phyloP scores from a whole-genome alignment of 2,113 vertebrate species.

The Notothenia rossii region DNA sequence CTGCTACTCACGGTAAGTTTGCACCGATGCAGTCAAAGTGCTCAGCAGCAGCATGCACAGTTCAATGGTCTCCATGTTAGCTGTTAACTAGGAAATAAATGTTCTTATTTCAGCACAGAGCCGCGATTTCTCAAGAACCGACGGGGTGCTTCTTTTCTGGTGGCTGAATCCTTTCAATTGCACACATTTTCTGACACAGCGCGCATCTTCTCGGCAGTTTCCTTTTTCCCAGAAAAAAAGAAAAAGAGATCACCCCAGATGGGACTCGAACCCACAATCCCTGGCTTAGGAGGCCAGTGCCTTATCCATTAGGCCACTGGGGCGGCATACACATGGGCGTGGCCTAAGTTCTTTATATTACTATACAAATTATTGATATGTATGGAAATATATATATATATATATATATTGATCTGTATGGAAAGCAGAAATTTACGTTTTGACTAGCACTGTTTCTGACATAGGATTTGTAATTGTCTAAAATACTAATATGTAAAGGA shows the following conservation, averaged over 20 bases:
- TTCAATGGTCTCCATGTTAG: slow-evolving; percentile 38
- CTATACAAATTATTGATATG: no score
- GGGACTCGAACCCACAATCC: slow-evolving; percentile 76
- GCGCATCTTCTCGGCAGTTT: neutral
- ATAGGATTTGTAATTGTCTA: neutral
- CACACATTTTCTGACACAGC: neutral
- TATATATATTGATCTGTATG: no score
- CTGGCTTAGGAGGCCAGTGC: slow-evolving; percentile 84
- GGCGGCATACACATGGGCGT: neutral
- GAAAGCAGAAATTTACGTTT: neutral
- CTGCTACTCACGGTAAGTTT: slow-evolving; percentile 69
- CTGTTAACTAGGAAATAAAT: neutral
- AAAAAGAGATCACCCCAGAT: slow-evolving; percentile 55
- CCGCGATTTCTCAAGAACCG: neutral
- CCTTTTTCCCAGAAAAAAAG: neutral
- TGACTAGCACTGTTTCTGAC: fast-evolving
- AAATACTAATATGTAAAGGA: fast-evolving
- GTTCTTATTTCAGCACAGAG: no score
- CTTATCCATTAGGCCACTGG: slow-evolving; percentile 90
- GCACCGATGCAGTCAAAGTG: slow-evolving; percentile 40
- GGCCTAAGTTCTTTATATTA: neutral
- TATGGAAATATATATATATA: no score
- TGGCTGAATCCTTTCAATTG: fast-evolving
- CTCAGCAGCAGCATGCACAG: slow-evolving; percentile 59
- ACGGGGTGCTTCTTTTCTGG: neutral